These are phyloP conservation scores for Lycaon pictus DNA, from an alignment of 2,113 vertebrate genomes.

Conservation along the genomic window DNA sequence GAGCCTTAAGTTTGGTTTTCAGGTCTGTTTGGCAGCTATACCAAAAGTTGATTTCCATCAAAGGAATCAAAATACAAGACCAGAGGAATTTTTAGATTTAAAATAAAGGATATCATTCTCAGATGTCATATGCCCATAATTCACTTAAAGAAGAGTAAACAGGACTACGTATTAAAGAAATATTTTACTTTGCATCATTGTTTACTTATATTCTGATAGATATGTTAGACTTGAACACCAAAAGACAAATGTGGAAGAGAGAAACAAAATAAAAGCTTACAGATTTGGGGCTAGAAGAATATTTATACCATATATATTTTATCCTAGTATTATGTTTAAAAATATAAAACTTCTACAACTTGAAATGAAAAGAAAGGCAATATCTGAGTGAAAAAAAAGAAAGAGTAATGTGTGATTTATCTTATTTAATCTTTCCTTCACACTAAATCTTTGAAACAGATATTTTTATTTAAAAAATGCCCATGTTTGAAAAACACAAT, in stretches of 20 bases:
- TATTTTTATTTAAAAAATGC: background rate
- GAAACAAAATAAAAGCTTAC: constrained; percentile 21
- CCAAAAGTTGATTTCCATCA: background rate
- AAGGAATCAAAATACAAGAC: constrained; percentile 54
- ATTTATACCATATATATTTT: background rate
- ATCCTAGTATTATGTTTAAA: background rate
- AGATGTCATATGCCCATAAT: constrained; percentile 70
- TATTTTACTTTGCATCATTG: constrained; percentile 49
- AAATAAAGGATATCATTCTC: constrained; percentile 65
- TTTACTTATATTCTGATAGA: constrained; percentile 56
- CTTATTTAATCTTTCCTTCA: background rate
- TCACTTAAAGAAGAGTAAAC: constrained; percentile 58
- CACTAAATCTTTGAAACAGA: background rate
- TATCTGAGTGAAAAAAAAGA: background rate
- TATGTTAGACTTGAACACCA: constrained; percentile 47
- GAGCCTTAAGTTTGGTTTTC: background rate
- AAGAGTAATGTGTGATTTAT: background rate
- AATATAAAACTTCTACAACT: background rate
- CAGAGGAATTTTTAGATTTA: constrained; percentile 60
- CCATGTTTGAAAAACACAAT: background rate
- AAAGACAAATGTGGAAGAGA: background rate
- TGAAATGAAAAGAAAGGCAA: constrained; percentile 1
- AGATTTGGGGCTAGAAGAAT: background rate
- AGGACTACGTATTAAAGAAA: constrained; percentile 39
- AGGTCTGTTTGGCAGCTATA: background rate